Evolutionary conservation across 2,797 vertebrate species (phyloP), one percentile per base, ranked within the genome.

Genomic region (Platyrinchus mystaceus): DNA sequence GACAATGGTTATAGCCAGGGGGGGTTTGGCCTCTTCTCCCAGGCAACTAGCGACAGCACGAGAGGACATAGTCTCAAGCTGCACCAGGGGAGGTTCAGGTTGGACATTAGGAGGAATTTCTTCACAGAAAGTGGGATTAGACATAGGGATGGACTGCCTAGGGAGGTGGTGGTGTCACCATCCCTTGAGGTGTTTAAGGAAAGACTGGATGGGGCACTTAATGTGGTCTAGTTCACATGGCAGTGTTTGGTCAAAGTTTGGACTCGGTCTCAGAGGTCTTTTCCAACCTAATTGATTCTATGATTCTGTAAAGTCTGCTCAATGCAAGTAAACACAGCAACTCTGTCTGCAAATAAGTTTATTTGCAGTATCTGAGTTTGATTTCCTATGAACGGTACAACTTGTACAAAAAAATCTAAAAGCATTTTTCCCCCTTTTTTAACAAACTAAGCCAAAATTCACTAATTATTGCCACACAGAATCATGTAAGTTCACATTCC

Each of bases 141-240:
- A 68, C 34, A 14, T 6, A 41, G 10, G 30, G 52, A 3, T 12
- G 22, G 22, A 12, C 34, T 66, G 10, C 10, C 6, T 44, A 27
- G 21, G 7, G 22, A 26, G 17, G 10, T 26, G 14, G 4, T 28
- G 6, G 18, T 14, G 8, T 66, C 9, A 64, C 18, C 0, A 0
- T 14, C 7, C 9, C 18, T 18, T 11, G 22, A 47, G 7, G 3
- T 24, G 7, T 47, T 52, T 59, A 36, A 78, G 58, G 21, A 52
- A 77, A 70, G 44, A 32, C 15, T 52, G 44, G 21, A n/a, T 10
- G 3, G 7, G 8, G 20, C 44, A 58, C 2, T 21, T 10, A 10
- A 37, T 34, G 8, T 17, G 6, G 30, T 66, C 30, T 78, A 11
- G 24, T 14, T 59, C 39, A 11, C 21, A 71, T 7, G 4, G 12